Conservation (phyloP, 2,888 invertebrate genomes). For the Gymnoscelis rufifasciata region DNA sequence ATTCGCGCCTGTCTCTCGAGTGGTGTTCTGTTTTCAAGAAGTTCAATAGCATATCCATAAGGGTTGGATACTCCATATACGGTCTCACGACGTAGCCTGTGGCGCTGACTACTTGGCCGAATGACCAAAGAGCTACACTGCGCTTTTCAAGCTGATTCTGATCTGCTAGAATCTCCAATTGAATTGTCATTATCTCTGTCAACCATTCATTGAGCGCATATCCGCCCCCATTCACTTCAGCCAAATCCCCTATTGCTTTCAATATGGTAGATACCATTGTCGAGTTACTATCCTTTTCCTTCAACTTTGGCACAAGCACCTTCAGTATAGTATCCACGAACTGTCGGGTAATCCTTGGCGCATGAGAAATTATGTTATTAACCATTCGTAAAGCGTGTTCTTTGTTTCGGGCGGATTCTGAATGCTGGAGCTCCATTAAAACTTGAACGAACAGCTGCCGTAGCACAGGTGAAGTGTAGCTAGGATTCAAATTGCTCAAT, state of each 20-base stretch:
- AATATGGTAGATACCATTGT: slow-evolving; percentile 94
- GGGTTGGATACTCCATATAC: slow-evolving; percentile 93
- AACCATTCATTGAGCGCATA: slow-evolving; percentile 93
- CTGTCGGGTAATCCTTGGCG: slow-evolving; percentile 94
- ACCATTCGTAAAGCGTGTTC: slow-evolving; percentile 97
- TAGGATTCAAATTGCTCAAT: slow-evolving; percentile 96
- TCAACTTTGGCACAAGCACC: slow-evolving; percentile 93
- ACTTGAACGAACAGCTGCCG: slow-evolving; percentile 94
- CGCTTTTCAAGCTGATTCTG: slow-evolving; percentile 95
- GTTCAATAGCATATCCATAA: slow-evolving; percentile 94
- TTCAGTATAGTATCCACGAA: slow-evolving; percentile 97
- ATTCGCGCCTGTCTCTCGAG: slow-evolving; percentile 90
- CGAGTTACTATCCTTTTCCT: slow-evolving; percentile 92
- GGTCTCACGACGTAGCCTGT: slow-evolving; percentile 98
- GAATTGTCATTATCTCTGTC: slow-evolving; percentile 90
- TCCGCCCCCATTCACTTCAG: slow-evolving; percentile 92
- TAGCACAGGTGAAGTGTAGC: slow-evolving; percentile 97
- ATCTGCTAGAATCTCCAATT: slow-evolving; percentile 96
- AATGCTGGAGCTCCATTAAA: slow-evolving; percentile 95
- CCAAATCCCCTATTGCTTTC: slow-evolving; percentile 95
- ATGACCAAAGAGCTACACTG: slow-evolving; percentile 95
- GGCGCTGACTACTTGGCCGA: slow-evolving; percentile 96
- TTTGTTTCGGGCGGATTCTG: slow-evolving; percentile 96
- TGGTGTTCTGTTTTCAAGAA: slow-evolving; percentile 98
- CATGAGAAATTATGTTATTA: slow-evolving; percentile 95